These are phyloP conservation scores for Danio kyathit DNA, from an alignment of 2,797 vertebrate genomes.

Conservation along the genomic window DNA sequence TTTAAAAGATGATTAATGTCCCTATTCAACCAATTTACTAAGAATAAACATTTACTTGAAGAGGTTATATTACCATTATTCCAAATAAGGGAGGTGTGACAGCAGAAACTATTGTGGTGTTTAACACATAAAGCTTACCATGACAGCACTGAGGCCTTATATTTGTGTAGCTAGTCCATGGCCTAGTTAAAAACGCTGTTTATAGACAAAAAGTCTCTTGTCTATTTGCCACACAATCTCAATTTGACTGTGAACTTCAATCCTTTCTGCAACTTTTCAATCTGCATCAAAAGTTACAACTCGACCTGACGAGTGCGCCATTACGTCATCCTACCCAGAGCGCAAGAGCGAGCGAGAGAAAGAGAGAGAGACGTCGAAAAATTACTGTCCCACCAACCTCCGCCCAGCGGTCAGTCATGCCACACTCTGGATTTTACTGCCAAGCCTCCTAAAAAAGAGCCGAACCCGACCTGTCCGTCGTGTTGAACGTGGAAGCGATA, in stretches of 20 bases:
- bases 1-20: no score
- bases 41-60: no score
- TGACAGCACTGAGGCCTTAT: neutral
- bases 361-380: slow-evolving; percentile 39
- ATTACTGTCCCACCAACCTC: slow-evolving; percentile 61
- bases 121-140: neutral
- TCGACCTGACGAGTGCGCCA: slow-evolving; percentile 60
- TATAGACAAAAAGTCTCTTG: neutral
- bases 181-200: neutral
- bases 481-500: slow-evolving; percentile 34
- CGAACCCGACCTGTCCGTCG: neutral
- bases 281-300: slow-evolving; percentile 52
- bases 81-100: no score
- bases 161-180: neutral
- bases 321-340: slow-evolving; percentile 72
- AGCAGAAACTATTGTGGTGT: neutral
- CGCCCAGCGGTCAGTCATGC: slow-evolving; percentile 65
- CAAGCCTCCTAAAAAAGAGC: slow-evolving; percentile 36
- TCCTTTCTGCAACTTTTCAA: slow-evolving; percentile 33
- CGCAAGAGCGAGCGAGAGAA: slow-evolving; percentile 8
- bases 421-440: slow-evolving; percentile 37
- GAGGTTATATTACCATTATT: no score
- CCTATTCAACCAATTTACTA: no score
- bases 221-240: neutral
- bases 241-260: neutral